A percentile compares a stretch with the other conserved stretches of the same genome.
Conservation (phyloP, 2,797 vertebrate genomes). For the Pseudochaenichthys georgianus region DNA sequence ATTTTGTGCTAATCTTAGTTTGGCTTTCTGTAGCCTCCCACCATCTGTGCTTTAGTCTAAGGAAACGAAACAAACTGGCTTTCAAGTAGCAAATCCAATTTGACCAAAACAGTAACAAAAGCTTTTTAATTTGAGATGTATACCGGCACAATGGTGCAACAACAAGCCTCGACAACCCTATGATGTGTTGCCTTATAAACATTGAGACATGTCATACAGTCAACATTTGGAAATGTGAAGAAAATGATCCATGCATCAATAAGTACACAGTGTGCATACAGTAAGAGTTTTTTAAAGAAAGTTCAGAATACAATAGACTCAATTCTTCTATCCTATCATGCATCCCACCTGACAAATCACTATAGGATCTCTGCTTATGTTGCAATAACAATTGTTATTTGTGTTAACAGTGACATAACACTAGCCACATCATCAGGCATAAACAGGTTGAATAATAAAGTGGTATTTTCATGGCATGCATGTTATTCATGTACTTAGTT, state of each 20-base stretch:
- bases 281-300: not conserved
- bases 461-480: not conserved
- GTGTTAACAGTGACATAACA: not conserved
- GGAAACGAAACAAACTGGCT: conserved; percentile 10
- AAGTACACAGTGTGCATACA: not conserved
- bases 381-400: not conserved
- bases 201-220: not conserved
- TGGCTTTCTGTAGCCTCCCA: conserved; percentile 9
- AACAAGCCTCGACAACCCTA: conserved; percentile 3
- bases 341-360: not conserved
- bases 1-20: conserved; percentile 25
- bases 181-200: conserved; percentile 15
- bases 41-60: conserved; percentile 10
- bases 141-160: conserved; percentile 18
- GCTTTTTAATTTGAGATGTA: conserved; percentile 1
- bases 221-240: not conserved
- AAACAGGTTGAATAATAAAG: not conserved
- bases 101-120: conserved; percentile 12
- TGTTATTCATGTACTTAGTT: not conserved
- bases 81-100: conserved; percentile 26
- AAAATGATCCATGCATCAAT: not conserved
- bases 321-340: not conserved
- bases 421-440: conserved; percentile 1
- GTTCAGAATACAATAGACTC: not conserved
- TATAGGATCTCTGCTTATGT: not conserved